A percentile compares a stretch with the other conserved stretches of the same genome.
These are phyloP conservation scores for Phalanger gymnotis DNA, from an alignment of 2,797 vertebrate species.

Conservation along the genomic window DNA sequence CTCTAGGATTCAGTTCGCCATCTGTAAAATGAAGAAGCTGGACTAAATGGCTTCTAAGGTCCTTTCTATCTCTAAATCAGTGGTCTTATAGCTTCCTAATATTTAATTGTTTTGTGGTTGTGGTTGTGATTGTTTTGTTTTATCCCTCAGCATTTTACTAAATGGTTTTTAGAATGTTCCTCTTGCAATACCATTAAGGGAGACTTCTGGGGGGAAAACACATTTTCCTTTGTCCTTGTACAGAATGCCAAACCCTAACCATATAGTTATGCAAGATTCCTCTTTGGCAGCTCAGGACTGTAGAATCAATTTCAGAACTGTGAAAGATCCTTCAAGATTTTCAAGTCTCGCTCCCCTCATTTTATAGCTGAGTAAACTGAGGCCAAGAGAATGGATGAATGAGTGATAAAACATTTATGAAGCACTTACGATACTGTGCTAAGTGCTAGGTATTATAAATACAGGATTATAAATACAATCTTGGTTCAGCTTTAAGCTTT, in stretches of 20 bases:
- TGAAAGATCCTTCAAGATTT: neutral
- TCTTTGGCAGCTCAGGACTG: neutral
- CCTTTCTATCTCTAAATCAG: neutral
- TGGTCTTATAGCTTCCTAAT: neutral
- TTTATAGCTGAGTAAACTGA: neutral
- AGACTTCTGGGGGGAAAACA: neutral
- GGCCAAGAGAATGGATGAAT: neutral
- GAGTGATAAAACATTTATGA: neutral
- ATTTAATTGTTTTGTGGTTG: neutral
- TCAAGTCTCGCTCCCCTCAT: neutral
- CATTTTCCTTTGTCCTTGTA: neutral
- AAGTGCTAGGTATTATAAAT: neutral
- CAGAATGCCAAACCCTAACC: neutral
- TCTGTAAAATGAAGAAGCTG: neutral
- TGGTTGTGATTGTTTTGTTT: neutral
- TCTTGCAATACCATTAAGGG: neutral
- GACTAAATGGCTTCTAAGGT: neutral
- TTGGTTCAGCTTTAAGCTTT: neutral
- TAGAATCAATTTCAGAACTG: neutral
- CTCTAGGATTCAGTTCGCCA: neutral
- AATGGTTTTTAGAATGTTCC: neutral
- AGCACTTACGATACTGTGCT: neutral
- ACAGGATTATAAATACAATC: too few species aligned
- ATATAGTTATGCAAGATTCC: neutral
- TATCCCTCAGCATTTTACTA: neutral